Percentiles rank a stretch among this genome's conserved stretches.
Evolutionary conservation across 2,888 invertebrate species (phyloP).

Genomic region (Bimastos eiseni): DNA sequence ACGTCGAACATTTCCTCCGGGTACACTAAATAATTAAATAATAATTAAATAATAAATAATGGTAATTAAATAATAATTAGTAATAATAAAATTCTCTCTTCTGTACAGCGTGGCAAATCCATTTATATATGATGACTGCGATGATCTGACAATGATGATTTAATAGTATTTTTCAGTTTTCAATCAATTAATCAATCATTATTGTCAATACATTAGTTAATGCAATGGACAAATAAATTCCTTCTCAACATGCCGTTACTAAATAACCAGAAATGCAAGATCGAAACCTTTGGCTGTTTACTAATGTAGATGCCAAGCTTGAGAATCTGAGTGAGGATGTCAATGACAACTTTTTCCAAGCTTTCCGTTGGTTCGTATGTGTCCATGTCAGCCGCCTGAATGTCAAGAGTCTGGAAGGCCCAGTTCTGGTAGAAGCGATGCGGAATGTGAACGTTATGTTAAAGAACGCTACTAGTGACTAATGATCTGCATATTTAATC

Average conservation of each 20-base stretch:
- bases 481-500: background rate
- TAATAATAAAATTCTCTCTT: background rate
- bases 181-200: background rate
- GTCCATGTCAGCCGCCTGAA: slow-evolving; percentile 56
- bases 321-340: slow-evolving; percentile 55
- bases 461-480: background rate
- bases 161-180: background rate
- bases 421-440: slow-evolving; percentile 54
- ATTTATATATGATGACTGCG: no score
- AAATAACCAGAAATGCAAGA: background rate
- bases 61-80: no score
- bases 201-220: background rate
- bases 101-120: background rate
- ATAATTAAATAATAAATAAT: no score
- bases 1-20: no score
- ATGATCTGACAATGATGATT: no score
- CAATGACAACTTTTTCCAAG: slow-evolving; percentile 52
- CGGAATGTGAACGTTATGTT: slow-evolving; percentile 45
- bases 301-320: slow-evolving; percentile 55
- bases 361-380: slow-evolving; percentile 54
- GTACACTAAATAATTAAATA: no score
- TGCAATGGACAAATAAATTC: background rate
- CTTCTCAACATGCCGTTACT: background rate
- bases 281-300: slow-evolving; percentile 54
- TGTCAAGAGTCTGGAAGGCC: slow-evolving; percentile 56